These are phyloP conservation scores for Popillia japonica DNA, from an alignment of 1,140 invertebrate species.

Conservation along the genomic window DNA sequence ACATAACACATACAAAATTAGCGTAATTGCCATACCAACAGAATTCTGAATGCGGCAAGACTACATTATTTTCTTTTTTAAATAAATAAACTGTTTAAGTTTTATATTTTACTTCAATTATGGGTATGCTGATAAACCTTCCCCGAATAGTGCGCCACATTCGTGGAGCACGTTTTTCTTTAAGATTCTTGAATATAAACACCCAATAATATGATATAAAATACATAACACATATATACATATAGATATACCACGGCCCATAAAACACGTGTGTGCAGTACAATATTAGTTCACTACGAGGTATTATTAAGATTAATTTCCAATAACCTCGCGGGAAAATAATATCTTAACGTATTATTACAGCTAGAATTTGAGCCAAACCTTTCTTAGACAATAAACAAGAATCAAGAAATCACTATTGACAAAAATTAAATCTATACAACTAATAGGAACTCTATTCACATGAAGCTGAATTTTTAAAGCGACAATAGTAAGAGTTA, in stretches of 20 bases:
- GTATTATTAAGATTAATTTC: background rate
- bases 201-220: background rate
- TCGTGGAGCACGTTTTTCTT: no score
- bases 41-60: slow-evolving; percentile 2
- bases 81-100: background rate
- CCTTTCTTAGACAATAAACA: slow-evolving; percentile 1
- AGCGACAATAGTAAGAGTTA: no score
- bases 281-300: background rate
- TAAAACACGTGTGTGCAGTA: slow-evolving; percentile 1
- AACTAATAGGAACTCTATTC: slow-evolving; percentile 34
- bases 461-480: slow-evolving; percentile 7
- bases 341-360: background rate
- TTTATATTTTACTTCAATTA: no score
- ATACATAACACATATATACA: slow-evolving; percentile 5
- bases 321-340: background rate
- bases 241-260: slow-evolving; percentile 12
- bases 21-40: background rate
- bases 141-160: no score
- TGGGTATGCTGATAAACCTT: no score
- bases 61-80: background rate
- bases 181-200: no score
- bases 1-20: no score
- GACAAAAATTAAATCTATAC: slow-evolving; percentile 6
- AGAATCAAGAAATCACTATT: slow-evolving; percentile 5
- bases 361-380: slow-evolving; percentile 14